Conservation (phyloP, 2,888 invertebrate species). For the Pilophorus perplexus region DNA sequence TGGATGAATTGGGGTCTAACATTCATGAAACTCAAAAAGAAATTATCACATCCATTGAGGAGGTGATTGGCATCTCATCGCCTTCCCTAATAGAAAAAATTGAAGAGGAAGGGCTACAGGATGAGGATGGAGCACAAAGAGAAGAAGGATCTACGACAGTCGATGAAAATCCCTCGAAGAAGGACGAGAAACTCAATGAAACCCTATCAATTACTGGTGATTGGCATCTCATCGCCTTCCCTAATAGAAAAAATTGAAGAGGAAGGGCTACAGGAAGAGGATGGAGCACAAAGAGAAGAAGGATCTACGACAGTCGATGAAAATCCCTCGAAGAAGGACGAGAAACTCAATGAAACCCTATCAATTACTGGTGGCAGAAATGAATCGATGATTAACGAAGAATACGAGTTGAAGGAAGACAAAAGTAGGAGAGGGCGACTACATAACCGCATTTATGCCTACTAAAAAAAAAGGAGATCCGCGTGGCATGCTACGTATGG, state of each 20-base stretch:
- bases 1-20: background rate
- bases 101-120: background rate
- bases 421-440: background rate
- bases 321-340: background rate
- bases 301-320: no score
- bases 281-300: background rate
- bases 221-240: background rate
- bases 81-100: background rate
- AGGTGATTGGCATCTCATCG: background rate
- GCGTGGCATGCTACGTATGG: no score
- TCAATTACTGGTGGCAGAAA: background rate
- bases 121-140: background rate
- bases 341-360: background rate
- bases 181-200: background rate
- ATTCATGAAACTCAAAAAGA: conserved; percentile 5
- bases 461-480: background rate
- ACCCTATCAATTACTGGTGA: background rate
- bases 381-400: background rate
- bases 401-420: background rate
- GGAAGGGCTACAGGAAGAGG: background rate
- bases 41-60: background rate
- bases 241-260: background rate
- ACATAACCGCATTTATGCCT: conserved; percentile 3
- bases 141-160: background rate
- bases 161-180: no score